Conservation (phyloP, 2,113 vertebrate species). For the Microcebus lehilahytsara region DNA sequence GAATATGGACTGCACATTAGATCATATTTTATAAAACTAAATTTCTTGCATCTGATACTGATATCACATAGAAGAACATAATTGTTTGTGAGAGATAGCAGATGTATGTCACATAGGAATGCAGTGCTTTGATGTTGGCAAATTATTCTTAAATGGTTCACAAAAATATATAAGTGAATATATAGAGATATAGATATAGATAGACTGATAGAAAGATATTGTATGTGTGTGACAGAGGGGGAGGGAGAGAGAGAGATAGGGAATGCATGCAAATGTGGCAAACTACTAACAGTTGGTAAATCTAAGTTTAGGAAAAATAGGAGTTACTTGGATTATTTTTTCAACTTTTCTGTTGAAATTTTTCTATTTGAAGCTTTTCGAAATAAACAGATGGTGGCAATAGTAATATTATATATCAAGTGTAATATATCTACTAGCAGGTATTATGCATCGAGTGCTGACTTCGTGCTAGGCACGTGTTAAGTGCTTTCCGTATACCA, state of each 20-base stretch:
- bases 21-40: constrained; percentile 32
- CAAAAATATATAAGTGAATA: neutral
- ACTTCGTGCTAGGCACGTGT: neutral
- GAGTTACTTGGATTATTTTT: neutral
- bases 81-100: neutral
- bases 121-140: neutral
- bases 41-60: neutral
- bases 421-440: neutral
- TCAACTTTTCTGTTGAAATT: neutral
- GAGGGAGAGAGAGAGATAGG: no score
- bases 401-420: neutral
- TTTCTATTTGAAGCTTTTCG: constrained; percentile 6
- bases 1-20: neutral
- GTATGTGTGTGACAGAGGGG: no score
- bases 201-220: neutral
- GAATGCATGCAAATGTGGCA: neutral
- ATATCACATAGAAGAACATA: neutral
- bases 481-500: neutral
- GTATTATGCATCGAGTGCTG: neutral
- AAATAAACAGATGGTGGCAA: neutral
- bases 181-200: neutral
- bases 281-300: neutral
- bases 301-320: neutral
- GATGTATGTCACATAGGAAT: neutral
- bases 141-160: neutral